Evolutionary conservation across 2,797 vertebrate genomes (phyloP).

Genomic region (Champsocephalus gunnari): DNA sequence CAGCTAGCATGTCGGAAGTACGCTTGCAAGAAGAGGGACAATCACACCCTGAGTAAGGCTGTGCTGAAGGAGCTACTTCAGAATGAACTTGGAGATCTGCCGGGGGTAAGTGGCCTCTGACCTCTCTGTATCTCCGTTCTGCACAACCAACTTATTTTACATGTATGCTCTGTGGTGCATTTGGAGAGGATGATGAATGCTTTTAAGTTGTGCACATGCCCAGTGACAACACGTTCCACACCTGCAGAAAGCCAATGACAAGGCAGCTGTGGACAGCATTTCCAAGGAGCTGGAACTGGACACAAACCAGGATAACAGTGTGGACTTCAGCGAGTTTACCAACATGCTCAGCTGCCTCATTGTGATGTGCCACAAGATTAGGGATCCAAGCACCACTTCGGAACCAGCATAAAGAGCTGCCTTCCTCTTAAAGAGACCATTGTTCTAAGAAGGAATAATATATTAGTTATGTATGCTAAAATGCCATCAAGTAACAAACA

Average conservation of each 20-base stretch:
- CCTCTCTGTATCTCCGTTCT: neutral
- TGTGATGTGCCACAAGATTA: slow-evolving; percentile 86
- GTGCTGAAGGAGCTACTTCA: slow-evolving; percentile 86
- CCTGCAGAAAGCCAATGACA: slow-evolving; percentile 83
- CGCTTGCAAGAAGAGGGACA: slow-evolving; percentile 69
- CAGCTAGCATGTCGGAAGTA: slow-evolving; percentile 74
- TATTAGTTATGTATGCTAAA: too few relatives aligned
- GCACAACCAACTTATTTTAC: neutral
- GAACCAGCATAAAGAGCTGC: slow-evolving; percentile 29
- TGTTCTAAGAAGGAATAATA: too few relatives aligned
- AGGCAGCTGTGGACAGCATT: slow-evolving; percentile 81
- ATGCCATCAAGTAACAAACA: too few relatives aligned
- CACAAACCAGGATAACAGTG: slow-evolving; percentile 80
- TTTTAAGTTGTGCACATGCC: too few relatives aligned
- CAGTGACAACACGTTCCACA: slow-evolving; percentile 8
- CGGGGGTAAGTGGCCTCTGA: slow-evolving; percentile 75
- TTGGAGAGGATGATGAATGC: too few relatives aligned
- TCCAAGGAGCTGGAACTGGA: slow-evolving; percentile 83
- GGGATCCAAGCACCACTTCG: slow-evolving; percentile 50
- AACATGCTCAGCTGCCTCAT: slow-evolving; percentile 80
- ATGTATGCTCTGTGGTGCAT: too few relatives aligned
- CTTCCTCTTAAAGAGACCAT: slow-evolving; percentile 14
- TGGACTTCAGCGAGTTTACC: slow-evolving; percentile 86
- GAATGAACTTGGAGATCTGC: slow-evolving; percentile 78
- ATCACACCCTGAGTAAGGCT: slow-evolving; percentile 77